Conservation (phyloP, 2,113 vertebrate genomes). For the Opisthocomus hoazin region DNA sequence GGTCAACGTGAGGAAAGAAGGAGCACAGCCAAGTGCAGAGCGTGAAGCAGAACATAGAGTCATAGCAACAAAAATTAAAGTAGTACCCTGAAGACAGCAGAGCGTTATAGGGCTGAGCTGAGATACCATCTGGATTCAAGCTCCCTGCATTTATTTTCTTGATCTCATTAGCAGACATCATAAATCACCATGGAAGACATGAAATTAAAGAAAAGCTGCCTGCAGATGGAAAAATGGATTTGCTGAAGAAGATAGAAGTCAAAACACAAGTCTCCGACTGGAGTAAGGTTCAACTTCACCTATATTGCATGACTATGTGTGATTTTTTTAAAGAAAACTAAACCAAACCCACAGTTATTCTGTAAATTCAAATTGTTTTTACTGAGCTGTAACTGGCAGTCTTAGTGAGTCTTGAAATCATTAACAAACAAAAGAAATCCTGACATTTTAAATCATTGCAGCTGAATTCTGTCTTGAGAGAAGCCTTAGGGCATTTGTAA, state of each 20-base stretch:
- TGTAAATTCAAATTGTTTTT: not conserved
- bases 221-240: not conserved
- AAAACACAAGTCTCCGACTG: not conserved
- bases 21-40: not conserved
- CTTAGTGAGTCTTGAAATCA: not conserved
- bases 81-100: not conserved
- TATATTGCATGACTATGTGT: not conserved
- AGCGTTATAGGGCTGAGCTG: not conserved
- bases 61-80: not conserved
- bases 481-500: not conserved
- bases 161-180: not conserved
- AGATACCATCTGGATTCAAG: not conserved
- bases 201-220: not conserved
- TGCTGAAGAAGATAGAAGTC: not conserved
- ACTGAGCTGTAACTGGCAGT: not conserved
- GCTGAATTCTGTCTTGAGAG: not conserved
- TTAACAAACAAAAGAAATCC: not conserved
- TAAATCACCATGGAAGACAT: not conserved
- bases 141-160: not conserved
- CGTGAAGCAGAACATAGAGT: not conserved
- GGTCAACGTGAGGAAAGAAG: not conserved
- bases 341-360: not conserved
- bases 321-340: not conserved
- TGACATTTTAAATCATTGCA: not conserved
- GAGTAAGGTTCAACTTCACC: not conserved